phyloP scores from a whole-genome alignment of 2,113 vertebrate species.

The Pteronura brasiliensis region DNA sequence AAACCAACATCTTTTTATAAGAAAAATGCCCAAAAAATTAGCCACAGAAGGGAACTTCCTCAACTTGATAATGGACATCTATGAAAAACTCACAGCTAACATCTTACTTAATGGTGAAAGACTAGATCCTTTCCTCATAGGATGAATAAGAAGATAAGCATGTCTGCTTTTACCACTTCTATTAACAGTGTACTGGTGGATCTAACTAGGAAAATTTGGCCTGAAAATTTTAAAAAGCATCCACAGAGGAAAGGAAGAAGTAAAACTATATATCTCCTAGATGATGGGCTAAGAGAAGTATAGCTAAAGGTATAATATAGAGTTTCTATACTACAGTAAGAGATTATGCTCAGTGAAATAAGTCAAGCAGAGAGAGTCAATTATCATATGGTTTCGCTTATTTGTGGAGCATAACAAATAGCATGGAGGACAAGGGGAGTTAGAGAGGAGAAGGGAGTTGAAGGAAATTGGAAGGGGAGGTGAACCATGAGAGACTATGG shows the following conservation, averaged over 20 bases:
- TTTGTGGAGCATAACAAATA: too few species aligned
- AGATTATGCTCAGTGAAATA: too few species aligned
- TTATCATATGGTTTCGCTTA: too few species aligned
- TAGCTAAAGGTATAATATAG: too few species aligned
- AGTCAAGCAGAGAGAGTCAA: too few species aligned
- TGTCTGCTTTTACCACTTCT: neutral
- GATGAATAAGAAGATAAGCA: neutral
- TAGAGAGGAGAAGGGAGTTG: too few species aligned
- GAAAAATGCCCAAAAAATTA: neutral
- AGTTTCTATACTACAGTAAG: too few species aligned
- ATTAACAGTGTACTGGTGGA: neutral
- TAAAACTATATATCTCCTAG: neutral
- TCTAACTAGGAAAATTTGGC: neutral
- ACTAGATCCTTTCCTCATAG: neutral
- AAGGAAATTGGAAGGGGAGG: too few species aligned
- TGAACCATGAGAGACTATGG: too few species aligned
- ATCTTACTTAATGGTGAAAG: neutral
- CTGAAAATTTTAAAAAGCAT: neutral
- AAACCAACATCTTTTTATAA: neutral
- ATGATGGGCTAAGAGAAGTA: neutral
- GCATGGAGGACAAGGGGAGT: too few species aligned
- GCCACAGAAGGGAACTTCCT: neutral
- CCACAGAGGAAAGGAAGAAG: neutral
- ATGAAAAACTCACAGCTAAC: neutral
- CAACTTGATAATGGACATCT: neutral